phyloP scores from a whole-genome alignment of 2,888 invertebrate species.

The Meiosimyza decipiens region DNA sequence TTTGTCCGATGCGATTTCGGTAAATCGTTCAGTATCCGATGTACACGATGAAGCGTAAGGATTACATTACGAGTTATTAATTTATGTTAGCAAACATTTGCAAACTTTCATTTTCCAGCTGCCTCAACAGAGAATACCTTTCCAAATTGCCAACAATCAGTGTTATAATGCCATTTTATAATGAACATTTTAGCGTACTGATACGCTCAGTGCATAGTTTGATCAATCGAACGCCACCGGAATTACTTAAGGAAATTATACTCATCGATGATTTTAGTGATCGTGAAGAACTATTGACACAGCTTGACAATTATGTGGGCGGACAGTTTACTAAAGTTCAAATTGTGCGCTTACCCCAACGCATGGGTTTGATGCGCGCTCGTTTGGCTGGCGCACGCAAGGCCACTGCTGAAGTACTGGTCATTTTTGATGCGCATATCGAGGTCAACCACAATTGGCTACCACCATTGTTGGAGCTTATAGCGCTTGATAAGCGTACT shows the following conservation, averaged over 20 bases:
- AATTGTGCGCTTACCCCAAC: slow-evolving; percentile 76
- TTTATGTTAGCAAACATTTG: neutral
- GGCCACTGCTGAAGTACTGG: slow-evolving; percentile 82
- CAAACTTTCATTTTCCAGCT: slow-evolving; percentile 46
- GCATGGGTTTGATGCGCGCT: slow-evolving; percentile 90
- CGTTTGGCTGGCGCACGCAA: slow-evolving; percentile 84
- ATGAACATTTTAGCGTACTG: slow-evolving; percentile 91
- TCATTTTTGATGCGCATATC: slow-evolving; percentile 92
- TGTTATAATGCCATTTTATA: slow-evolving; percentile 92
- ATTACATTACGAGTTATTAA: neutral
- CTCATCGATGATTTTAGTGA: slow-evolving; percentile 90
- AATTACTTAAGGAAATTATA: slow-evolving; percentile 88
- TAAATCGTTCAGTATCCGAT: slow-evolving; percentile 86
- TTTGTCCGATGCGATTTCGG: slow-evolving; percentile 88
- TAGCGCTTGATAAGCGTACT: slow-evolving; percentile 83
- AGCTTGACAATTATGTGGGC: slow-evolving; percentile 81
- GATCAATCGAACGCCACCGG: slow-evolving; percentile 83
- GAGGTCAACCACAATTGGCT: slow-evolving; percentile 94
- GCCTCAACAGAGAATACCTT: slow-evolving; percentile 57
- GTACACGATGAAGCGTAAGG: slow-evolving; percentile 74
- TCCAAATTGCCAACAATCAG: slow-evolving; percentile 77
- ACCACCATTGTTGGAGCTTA: slow-evolving; percentile 91
- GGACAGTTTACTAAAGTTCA: slow-evolving; percentile 79
- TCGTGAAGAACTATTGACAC: slow-evolving; percentile 77
- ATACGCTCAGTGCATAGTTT: slow-evolving; percentile 84